Base-by-base conservation (phyloP, 2,888 invertebrate genomes). In the Campoplex capitator region DNA sequence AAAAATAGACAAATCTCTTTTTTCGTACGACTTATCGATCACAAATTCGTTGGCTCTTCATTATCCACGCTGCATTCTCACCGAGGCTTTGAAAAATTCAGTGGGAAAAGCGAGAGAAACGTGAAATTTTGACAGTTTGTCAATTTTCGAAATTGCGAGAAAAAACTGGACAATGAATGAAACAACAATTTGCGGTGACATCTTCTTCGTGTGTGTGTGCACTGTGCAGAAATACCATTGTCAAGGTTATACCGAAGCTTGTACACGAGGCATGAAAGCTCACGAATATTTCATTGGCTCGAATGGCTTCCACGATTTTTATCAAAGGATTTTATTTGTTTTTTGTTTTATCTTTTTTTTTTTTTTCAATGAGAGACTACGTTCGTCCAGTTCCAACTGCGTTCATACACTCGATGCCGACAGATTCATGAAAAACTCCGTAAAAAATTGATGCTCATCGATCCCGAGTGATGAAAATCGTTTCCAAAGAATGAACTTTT, bases 281-380 rank as follows among this genome's bases (percentile, higher is more conserved):
- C 65, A 79, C 70, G 68, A 75, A 70, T 62, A 75, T 79, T 83
- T 79, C 75, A 86, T 75, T 56, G 45, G 78, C 32, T 62, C 54
- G 48, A 48, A 77, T 28, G 79, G 62, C 28, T 71, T 35, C 28
- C 65, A 32, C 62, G 51, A 77, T 84, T 68, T 86, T 86, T 74
- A 81, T 81, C 74, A 81, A 73, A 80, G 76, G 73, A 80, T 68
- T 84, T 77, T 80, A 78, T 58, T 58, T 58, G 3, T 38, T 38
- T 38, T 38, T 38, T 86, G 23, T 23, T 23, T 23, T 23, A 23
- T 23, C 23, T 23, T 23, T 23, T 23, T 23, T 23, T 23, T 23
- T 23, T 62, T 58, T 62, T 81, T 74, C 80, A 74, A 58, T 45
- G 32, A 62, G 16, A 35, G 51, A 18, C 48, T 68, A 23, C 81